Evolutionary conservation across 2,888 invertebrate species (phyloP).

Genomic region (Drosophila kanekoi): DNA sequence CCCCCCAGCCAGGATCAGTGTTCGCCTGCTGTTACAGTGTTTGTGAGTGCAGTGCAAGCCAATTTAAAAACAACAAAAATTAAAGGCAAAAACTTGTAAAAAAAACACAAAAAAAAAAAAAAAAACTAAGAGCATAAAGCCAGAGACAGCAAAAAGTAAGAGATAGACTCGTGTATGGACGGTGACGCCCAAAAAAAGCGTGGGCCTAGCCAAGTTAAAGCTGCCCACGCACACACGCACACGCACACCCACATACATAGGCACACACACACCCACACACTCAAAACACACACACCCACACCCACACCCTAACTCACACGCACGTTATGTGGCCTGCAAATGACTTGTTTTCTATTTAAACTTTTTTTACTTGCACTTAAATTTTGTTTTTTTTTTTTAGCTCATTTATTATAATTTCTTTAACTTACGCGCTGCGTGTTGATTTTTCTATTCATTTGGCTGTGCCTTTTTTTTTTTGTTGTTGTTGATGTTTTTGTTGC

Average conservation of each 20-base stretch:
- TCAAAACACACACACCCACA: slow-evolving; percentile 6
- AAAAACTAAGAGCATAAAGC: slow-evolving; percentile 16
- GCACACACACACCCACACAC: slow-evolving; percentile 12
- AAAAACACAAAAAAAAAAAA: slow-evolving; percentile 12
- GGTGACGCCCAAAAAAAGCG: slow-evolving; percentile 47
- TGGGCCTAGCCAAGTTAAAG: slow-evolving; percentile 42
- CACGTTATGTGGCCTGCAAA: slow-evolving; percentile 54
- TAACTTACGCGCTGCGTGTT: slow-evolving; percentile 22
- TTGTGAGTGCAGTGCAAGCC: slow-evolving; percentile 42
- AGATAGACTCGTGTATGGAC: slow-evolving; percentile 30
- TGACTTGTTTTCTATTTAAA: slow-evolving; percentile 66
- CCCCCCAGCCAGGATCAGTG: slow-evolving; percentile 18
- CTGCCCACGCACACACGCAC: slow-evolving; percentile 32
- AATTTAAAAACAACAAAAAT: slow-evolving; percentile 5
- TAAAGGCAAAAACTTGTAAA: not conserved
- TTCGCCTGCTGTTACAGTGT: slow-evolving; percentile 27
- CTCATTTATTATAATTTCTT: slow-evolving; percentile 15
- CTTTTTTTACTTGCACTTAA: slow-evolving; percentile 47
- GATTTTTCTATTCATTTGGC: slow-evolving; percentile 13
- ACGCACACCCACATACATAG: slow-evolving; percentile 18
- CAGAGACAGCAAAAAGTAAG: slow-evolving; percentile 6
- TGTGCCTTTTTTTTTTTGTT: slow-evolving; percentile 12
- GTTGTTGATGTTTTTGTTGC: slow-evolving; percentile 32
- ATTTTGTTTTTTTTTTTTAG: slow-evolving; percentile 8
- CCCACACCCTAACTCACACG: slow-evolving; percentile 10